A percentile compares a stretch with the other conserved stretches of the same genome.
These are phyloP conservation scores for Cassiopea xamachana DNA, from an alignment of 30 jellyfish, hydroid and myxozoan species.

Conservation along the genomic window DNA sequence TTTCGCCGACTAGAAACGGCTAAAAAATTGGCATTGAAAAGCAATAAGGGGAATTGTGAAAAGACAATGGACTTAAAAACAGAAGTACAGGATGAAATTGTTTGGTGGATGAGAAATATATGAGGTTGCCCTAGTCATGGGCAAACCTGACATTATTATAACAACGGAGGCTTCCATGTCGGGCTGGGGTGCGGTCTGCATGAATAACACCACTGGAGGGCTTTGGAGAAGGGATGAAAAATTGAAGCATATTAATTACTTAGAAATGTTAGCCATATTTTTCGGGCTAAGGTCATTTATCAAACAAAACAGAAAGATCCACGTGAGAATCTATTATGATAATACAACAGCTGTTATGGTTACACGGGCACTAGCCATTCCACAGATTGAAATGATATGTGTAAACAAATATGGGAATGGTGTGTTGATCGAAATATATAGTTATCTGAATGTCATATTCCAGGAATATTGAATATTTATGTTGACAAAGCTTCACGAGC, in stretches of 20 bases:
- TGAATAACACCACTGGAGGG: neutral
- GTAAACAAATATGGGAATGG: slow-evolving; percentile 47
- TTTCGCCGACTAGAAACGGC: neutral
- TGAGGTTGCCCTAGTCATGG: neutral
- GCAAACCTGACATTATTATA: neutral
- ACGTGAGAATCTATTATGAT: slow-evolving; percentile 5
- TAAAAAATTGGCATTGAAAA: neutral
- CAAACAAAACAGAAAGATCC: neutral
- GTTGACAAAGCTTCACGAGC: slow-evolving; percentile 45
- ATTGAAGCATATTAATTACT: slow-evolving; percentile 20
- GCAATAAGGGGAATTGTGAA: neutral
- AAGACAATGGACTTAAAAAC: neutral
- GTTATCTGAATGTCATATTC: slow-evolving; percentile 48
- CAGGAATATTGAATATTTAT: slow-evolving; percentile 22
- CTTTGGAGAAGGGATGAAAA: slow-evolving; percentile 12
- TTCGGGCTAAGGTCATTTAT: slow-evolving; percentile 15
- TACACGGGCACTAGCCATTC: slow-evolving; percentile 55
- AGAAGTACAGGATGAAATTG: neutral
- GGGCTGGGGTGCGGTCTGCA: neutral
- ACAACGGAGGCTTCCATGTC: neutral
- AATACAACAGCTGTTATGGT: slow-evolving; percentile 45
- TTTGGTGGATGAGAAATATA: neutral
- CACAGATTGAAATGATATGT: neutral
- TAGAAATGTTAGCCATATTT: slow-evolving; percentile 31
- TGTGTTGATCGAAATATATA: slow-evolving; percentile 8